A percentile compares a stretch with the other conserved stretches of the same genome.
phyloP scores from a whole-genome alignment of 2,888 invertebrate species.

The Merodon equestris region DNA sequence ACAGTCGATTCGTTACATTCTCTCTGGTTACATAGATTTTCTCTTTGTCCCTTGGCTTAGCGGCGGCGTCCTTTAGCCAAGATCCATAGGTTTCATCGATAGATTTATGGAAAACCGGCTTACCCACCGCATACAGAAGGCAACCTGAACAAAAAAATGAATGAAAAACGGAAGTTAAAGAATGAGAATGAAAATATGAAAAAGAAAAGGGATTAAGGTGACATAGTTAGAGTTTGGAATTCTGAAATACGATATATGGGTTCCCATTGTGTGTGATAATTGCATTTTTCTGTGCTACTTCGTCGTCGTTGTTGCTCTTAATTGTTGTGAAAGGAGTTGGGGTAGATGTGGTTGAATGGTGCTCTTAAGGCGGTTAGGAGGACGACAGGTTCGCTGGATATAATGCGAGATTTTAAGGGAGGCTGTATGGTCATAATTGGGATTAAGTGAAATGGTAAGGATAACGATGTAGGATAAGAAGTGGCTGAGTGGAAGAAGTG shows the following conservation, averaged over 20 bases:
- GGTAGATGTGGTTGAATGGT: background rate
- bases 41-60: conserved; percentile 79
- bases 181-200: conserved; percentile 41
- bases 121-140: conserved; percentile 93
- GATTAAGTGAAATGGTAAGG: conserved; percentile 39
- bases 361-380: background rate
- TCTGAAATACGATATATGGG: conserved; percentile 30
- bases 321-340: no score
- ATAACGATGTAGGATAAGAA: conserved; percentile 12
- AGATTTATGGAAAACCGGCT: conserved; percentile 92
- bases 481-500: no score
- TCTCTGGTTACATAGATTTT: conserved; percentile 92
- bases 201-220: conserved; percentile 58
- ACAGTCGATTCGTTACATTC: conserved; percentile 85
- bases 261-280: conserved; percentile 62
- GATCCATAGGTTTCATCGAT: conserved; percentile 89
- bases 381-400: background rate
- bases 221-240: conserved; percentile 30
- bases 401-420: no score
- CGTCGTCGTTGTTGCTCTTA: no score
- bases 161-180: no score
- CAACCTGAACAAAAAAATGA: conserved; percentile 83
- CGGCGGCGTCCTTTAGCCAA: conserved; percentile 88
- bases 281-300: conserved; percentile 51
- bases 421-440: conserved; percentile 35